Base-by-base conservation (phyloP, 2,113 vertebrate genomes). In the Corydoras maculifer region DNA sequence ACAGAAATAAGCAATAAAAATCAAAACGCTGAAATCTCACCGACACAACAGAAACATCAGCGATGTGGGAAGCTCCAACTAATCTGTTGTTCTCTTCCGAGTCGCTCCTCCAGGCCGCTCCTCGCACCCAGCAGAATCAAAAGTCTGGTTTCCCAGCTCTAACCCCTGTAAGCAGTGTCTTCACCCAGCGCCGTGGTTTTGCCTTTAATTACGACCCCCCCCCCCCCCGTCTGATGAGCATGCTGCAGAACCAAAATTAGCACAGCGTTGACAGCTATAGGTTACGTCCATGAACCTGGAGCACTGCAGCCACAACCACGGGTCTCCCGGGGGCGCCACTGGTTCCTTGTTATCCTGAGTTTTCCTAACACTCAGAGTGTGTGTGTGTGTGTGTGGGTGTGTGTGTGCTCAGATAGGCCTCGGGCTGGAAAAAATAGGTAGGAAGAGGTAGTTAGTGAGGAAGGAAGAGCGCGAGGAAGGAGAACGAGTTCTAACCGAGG, bases 201-300 rank as follows among this genome's bases (percentile, higher is more conserved):
- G 58, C 57, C 67, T 78, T 82, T 82, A 81, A 80, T 82, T 86
- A 79, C 65, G n/a, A 25, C 18, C 18, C 18, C 18, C 18, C 18
- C 18, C 18, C 18, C 18, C 18, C 18, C 18, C 18, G 18, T 25
- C 18, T 25, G 18, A 25, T 25, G 18, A 77, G 35, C 69, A 62
- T 69, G 67, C 66, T 58, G 43, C 73, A 75, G 58, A 82, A 84
- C 75, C 75, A 78, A 78, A 82, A 81, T 80, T 80, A 85, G 79
- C 68, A 78, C 86, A 78, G 82, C 77, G 80, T 70, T 79, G 84
- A 86, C 85, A 86, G 89, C 88, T 88, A 67, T 84, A 76, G 87
- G 88, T 88, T 88, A 86, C 72, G 82, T 85, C 86, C 87, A 62
- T 90, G 88, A 90, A 89, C 88, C 86, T 77, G 10, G 82, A 84